Base-by-base conservation (phyloP, 2,888 invertebrate genomes). In the Ochropleura plecta region DNA sequence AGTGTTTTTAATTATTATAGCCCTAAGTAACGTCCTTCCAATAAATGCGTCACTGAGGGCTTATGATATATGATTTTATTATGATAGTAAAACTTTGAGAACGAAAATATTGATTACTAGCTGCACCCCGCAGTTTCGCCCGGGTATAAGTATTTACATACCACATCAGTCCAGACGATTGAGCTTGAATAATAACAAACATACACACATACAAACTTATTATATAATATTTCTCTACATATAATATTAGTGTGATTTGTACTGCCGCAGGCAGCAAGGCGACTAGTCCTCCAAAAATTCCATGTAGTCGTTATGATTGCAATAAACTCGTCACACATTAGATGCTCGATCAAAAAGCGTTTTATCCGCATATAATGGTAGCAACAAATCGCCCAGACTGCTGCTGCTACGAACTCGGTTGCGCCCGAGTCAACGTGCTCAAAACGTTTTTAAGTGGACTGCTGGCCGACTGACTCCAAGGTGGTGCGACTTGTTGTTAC, bases 1-100 rank as follows among this genome's bases (percentile, higher is more conserved):
- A 62, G 16, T 60, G 49, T 67, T 67, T 76, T 62, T 5, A 14
- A 44, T 46, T 48, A 51, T 46, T 18, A 9, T 46, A 72, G 73
- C 20, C 16, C 0, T 44, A 40, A 5, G 57, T n/a, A 20, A 49
- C 49, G 6, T 16, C n/a, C 2, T 59, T 64, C 14, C 46, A 63
- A 51, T 63, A 48, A 30, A 48, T 62, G n/a, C 12, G 14, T 69
- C 40, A 46, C 48, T 51, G 46, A 66, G 18, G 40, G 16, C 14
- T 46, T 5, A 12, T 20, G 5, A 30, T 42, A 51, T 40, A 18
- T 51, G 8, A 8, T 60, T 51, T 42, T 44, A 62, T 46, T 57
- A 3, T 59, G 48, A 59, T 10, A 57, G n/a, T 51, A 44, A 16
- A 12, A n/a, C 16, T n/a, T 40, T 4, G 20, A 7, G n/a, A 78